phyloP scores from a whole-genome alignment of 2,113 vertebrate genomes.

The Corvus moneduloides region DNA sequence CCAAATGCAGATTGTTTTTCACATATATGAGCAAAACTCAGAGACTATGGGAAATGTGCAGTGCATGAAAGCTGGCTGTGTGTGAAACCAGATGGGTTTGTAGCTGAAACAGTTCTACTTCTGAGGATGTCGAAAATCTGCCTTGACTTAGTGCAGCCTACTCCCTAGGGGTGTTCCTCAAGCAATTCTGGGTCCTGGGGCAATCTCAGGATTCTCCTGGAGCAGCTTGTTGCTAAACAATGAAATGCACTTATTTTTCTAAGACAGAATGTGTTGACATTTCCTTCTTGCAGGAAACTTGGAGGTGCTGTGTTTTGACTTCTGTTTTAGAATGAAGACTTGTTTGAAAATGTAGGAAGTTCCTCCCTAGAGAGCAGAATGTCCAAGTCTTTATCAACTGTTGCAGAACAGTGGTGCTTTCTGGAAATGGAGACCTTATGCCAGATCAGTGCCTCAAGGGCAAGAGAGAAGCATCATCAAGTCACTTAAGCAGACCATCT shows the following conservation, averaged over 20 bases:
- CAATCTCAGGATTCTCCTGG: background rate
- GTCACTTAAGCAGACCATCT: background rate
- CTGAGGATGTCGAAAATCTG: background rate
- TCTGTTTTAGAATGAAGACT: background rate
- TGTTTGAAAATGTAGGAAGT: background rate
- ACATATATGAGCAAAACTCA: background rate
- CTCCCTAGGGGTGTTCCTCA: background rate
- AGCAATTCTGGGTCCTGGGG: background rate
- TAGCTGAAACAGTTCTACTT: slow-evolving; percentile 1
- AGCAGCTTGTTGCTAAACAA: background rate
- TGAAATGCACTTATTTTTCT: background rate
- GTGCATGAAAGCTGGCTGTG: background rate
- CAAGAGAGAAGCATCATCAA: background rate
- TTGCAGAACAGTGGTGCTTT: background rate
- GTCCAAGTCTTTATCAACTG: background rate
- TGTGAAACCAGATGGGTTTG: slow-evolving; percentile 17
- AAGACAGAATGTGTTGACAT: background rate
- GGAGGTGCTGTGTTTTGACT: background rate
- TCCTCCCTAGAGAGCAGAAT: background rate
- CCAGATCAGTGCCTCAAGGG: background rate
- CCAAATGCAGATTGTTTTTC: background rate
- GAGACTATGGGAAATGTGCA: background rate
- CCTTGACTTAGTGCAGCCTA: background rate
- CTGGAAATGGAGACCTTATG: background rate
- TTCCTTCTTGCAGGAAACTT: background rate